Conservation (phyloP, 2,113 vertebrate genomes). For the Melanostigma gelatinosum region DNA sequence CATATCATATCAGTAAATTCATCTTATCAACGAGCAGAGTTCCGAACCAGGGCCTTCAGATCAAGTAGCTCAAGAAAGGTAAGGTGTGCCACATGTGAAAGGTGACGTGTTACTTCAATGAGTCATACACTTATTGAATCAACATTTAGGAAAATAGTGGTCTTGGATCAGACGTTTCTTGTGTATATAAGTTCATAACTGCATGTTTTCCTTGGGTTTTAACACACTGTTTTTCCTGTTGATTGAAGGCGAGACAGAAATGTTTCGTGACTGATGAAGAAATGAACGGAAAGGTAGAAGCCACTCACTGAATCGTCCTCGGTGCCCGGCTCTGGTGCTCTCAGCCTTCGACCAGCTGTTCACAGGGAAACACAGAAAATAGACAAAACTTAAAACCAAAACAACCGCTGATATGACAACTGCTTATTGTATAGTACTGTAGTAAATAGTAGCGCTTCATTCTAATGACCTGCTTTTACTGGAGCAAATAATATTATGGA, state of each 20-base stretch:
- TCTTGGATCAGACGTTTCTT: not conserved
- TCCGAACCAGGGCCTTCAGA: not conserved
- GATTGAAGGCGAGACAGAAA: not conserved
- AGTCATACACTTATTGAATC: not conserved
- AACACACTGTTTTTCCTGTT: not conserved
- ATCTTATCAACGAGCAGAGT: not conserved
- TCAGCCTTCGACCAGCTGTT: slow-evolving; percentile 76
- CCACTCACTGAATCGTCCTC: slow-evolving; percentile 81
- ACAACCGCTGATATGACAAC: not conserved
- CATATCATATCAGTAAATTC: not conserved
- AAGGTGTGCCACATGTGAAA: not conserved
- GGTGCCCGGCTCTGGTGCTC: slow-evolving; percentile 73
- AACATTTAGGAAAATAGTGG: not conserved
- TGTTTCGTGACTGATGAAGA: not conserved
- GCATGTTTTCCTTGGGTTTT: not conserved
- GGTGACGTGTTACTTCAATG: not conserved
- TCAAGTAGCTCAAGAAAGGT: not conserved
- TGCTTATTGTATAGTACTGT: not conserved
- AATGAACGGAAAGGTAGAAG: not conserved
- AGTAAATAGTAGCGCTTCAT: not conserved
- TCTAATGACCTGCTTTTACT: not conserved
- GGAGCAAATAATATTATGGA: not conserved
- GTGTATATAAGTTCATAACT: no score
- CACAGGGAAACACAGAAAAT: slow-evolving; percentile 10
- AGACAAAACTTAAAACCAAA: not conserved